Conservation (phyloP, 2,797 vertebrate species). For the Phrynocephalus forsythii region DNA sequence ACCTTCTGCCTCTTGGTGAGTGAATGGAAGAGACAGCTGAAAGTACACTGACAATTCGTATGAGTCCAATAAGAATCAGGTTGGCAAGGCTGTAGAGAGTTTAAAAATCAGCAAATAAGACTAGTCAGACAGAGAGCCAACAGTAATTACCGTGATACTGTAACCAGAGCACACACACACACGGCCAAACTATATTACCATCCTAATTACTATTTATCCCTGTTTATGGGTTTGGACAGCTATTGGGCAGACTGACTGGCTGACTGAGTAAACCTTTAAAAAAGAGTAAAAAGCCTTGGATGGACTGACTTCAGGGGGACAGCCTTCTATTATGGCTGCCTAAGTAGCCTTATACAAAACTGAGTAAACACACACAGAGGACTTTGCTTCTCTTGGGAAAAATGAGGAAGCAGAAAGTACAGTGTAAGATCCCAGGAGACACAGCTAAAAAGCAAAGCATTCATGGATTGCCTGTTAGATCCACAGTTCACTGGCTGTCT, state of each 20-base stretch:
- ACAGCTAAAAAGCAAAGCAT: neutral
- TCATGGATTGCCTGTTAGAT: conserved; percentile 29
- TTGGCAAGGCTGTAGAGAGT: conserved; percentile 55
- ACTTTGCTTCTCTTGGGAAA: accelerated
- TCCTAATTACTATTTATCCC: conserved; percentile 72
- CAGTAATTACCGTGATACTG: conserved; percentile 69
- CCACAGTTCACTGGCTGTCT: conserved; percentile 25
- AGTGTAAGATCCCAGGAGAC: conserved; percentile 34
- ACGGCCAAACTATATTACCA: conserved; percentile 69
- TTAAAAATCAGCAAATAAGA: conserved; percentile 65
- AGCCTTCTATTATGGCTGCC: conserved; percentile 20
- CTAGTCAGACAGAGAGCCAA: conserved; percentile 57
- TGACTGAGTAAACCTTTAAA: neutral
- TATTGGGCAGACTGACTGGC: conserved; percentile 50
- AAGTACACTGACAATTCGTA: conserved; percentile 47
- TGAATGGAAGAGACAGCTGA: conserved; percentile 31
- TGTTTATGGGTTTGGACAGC: conserved; percentile 66
- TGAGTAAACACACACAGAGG: neutral
- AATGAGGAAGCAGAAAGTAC: neutral
- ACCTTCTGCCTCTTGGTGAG: neutral
- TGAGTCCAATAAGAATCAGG: conserved; percentile 42
- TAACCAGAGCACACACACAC: conserved; percentile 69
- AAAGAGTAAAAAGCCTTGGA: conserved; percentile 58
- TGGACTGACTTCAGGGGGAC: conserved; percentile 43
- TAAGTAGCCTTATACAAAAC: conserved; percentile 29